These are phyloP conservation scores for Tenebrio molitor DNA, from an alignment of 1,140 invertebrate species.

Conservation along the genomic window DNA sequence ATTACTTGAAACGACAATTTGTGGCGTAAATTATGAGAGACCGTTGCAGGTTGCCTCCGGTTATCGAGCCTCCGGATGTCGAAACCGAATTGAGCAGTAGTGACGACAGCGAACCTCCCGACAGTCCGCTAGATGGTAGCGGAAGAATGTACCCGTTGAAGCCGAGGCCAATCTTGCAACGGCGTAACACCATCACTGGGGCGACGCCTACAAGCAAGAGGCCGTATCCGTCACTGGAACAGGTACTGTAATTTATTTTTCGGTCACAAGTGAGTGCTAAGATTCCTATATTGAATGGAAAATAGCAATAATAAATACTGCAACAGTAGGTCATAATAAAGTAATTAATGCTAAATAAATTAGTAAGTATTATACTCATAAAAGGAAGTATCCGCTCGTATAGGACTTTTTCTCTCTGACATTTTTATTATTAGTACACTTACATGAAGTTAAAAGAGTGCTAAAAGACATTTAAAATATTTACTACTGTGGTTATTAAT, in stretches of 20 bases:
- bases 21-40: neutral
- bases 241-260: constrained; percentile 66
- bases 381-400: no score
- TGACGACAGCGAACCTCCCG: constrained; percentile 63
- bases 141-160: constrained; percentile 79
- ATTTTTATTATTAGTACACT: no score
- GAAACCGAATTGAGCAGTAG: constrained; percentile 61
- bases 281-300: no score
- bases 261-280: no score
- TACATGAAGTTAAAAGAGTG: no score
- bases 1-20: constrained; percentile 41
- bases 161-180: constrained; percentile 80
- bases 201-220: constrained; percentile 79
- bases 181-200: constrained; percentile 90
- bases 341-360: no score
- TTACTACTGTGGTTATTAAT: no score
- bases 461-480: no score
- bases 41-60: constrained; percentile 56
- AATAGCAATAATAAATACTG: no score
- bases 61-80: constrained; percentile 56
- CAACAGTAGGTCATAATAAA: no score
- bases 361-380: no score
- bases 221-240: constrained; percentile 76
- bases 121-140: constrained; percentile 65
- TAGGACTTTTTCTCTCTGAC: no score